phyloP scores from a whole-genome alignment of 2,797 vertebrate species.

The Myotis vivesi region DNA sequence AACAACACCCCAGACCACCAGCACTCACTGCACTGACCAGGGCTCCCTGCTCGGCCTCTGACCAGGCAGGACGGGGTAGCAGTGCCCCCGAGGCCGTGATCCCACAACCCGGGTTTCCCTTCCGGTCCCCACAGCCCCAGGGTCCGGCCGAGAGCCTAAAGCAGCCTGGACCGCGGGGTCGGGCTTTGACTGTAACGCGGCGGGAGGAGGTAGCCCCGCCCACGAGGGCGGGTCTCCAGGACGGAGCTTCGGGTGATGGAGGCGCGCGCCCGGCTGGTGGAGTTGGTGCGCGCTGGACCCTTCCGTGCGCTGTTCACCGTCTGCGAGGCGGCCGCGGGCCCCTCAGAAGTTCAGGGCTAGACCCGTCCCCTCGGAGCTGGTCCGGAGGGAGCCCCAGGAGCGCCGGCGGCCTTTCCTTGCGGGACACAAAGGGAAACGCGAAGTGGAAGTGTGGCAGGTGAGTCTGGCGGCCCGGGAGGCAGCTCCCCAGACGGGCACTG shows the following conservation, averaged over 20 bases:
- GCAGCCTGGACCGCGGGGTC: rapidly evolving
- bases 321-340: not conserved
- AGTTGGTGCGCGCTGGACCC: not conserved
- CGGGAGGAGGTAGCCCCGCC: not conserved
- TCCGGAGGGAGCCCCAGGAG: not conserved
- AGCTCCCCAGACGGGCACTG: not conserved
- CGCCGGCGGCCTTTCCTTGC: not conserved
- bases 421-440: too few species aligned
- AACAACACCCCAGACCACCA: too few species aligned
- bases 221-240: not conserved
- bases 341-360: not conserved
- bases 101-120: too few species aligned
- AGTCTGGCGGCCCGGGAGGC: not conserved
- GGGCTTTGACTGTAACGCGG: too few species aligned
- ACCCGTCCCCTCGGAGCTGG: too few species aligned
- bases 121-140: too few species aligned
- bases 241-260: not conserved
- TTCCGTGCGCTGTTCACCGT: rapidly evolving
- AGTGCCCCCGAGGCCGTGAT: too few species aligned
- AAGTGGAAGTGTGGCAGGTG: not conserved
- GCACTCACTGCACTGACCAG: too few species aligned
- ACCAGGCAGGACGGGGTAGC: too few species aligned
- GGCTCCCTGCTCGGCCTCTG: rapidly evolving
- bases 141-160: rapidly evolving
- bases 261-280: too few species aligned